phyloP scores from a whole-genome alignment of 64 coral and sea anemone species.

The Stichodactyla helianthus region DNA sequence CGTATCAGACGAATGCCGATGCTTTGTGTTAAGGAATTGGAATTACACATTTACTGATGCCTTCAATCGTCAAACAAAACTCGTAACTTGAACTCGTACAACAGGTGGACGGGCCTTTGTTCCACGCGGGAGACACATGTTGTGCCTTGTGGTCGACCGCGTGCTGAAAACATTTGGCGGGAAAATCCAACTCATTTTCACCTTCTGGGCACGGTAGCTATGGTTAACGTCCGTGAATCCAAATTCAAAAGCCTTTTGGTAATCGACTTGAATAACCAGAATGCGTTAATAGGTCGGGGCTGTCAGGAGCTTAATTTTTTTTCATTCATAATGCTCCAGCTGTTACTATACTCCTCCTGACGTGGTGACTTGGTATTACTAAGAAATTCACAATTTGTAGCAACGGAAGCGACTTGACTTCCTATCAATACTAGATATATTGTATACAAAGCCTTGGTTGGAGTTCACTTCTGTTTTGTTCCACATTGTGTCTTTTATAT shows the following conservation, averaged over 20 bases:
- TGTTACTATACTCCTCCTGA: no score
- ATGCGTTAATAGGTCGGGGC: background rate
- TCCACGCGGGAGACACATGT: slow-evolving; percentile 2
- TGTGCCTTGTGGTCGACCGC: slow-evolving; percentile 4
- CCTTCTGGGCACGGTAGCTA: background rate
- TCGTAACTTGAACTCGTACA: background rate
- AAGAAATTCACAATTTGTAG: no score
- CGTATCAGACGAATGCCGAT: background rate
- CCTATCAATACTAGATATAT: no score
- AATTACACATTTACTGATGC: background rate
- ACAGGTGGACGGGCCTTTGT: slow-evolving; percentile 12
- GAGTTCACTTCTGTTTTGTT: no score
- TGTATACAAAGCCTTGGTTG: no score
- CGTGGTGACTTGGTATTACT: no score
- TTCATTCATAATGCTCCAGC: no score
- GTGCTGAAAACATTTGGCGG: background rate
- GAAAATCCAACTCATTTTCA: background rate
- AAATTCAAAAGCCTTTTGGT: background rate
- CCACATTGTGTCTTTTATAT: no score
- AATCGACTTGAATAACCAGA: background rate
- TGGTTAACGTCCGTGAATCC: background rate
- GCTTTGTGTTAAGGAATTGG: background rate
- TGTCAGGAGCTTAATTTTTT: no score
- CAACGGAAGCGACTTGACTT: no score
- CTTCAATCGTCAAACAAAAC: background rate